Evolutionary conservation across 2,797 vertebrate genomes (phyloP), one percentile per base, ranked within the genome.

Genomic region (Phrynocephalus vlangalii): DNA sequence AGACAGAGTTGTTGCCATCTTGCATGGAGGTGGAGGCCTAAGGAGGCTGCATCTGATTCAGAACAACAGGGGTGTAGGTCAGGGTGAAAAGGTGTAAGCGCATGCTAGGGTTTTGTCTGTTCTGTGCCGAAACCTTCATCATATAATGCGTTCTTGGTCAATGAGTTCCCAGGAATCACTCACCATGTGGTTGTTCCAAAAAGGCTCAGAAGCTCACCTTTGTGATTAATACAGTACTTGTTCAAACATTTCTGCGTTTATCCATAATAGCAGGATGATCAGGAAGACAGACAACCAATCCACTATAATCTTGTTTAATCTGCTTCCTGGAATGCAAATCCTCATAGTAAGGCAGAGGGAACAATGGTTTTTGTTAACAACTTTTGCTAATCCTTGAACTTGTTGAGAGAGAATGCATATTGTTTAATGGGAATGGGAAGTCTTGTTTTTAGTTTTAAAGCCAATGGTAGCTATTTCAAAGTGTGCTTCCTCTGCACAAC

Each of bases 241-340:
- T 72, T 88, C 77, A 85, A n/a, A 38, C 71, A 81, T 66, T 88
- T 88, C 70, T 6, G 3, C 76, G 50, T 50, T 68, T 80, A 84
- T 70, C 80, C 20, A 18, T 88, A 88, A 88, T 81, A 56, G 24
- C 56, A 67, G 48, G 48, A 7, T 67, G 87, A 80, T 84, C 3
- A 22, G 66, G 68, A 88, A 68, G 44, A 88, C 24, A 88, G 22
- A 6, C 1, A 56, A 56, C 9, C 60, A 85, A 28, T 68, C n/a
- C 33, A 10, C 72, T 85, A 81, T 85, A 85, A 72, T 84, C 76
- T 84, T 73, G 20, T 30, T 88, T 56, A 81, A 80, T 80, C 82
- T 80, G 73, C 48, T 73, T 73, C 68, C 70, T 52, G 70, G 83
- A 79, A 84, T 85, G 60, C 44, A 81, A 15, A 26, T 68, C 38